Base-by-base conservation (phyloP, 2,888 invertebrate species). In the Xanthia icteritia region DNA sequence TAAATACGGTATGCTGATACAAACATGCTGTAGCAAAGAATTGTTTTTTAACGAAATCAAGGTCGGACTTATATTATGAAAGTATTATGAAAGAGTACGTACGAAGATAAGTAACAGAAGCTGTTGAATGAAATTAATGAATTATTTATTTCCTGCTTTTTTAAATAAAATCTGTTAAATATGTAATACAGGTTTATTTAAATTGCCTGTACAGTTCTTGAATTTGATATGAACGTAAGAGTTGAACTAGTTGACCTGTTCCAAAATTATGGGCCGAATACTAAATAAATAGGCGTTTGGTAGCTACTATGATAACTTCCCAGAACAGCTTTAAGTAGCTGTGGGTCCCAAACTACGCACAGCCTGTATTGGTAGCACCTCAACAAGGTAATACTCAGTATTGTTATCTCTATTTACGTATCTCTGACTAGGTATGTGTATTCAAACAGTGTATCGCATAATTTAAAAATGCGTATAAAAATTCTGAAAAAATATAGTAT, bases 1-100 rank as follows among this genome's bases (percentile, higher is more conserved):
- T 87, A 82, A 81, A 76, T 73, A 75, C 64, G 71, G 27, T 56
- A 48, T 69, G 27, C 39, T 75, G 64, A 69, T 73, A 73, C 73
- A 60, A 79, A 76, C 60, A 64, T 64, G 39, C 23, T 76, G 75
- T 73, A 61, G 79, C 72, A 77, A 80, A 66, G 64, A 72, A 69
- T 65, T 69, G 51, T 71, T 74, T 56, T 31, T n/a, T 13, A 56
- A 73, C 11, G 5, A 51, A 61, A 65, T 71, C 76, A 84, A 79
- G 76, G 66, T 61, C 8, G 13, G 61, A 67, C n/a, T 69, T 48
- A n/a, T n/a, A n/a, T n/a, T n/a, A n/a, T n/a, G n/a, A n/a, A n/a
- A n/a, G n/a, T n/a, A n/a, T n/a, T n/a, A 36, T 63, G 5, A 65
- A 69, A 60, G 48, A 65, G 0, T 60, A 23, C 42, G 36, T 54